Evolutionary conservation across 2,888 invertebrate genomes (phyloP).

Genomic region (Sesia bembeciformis): DNA sequence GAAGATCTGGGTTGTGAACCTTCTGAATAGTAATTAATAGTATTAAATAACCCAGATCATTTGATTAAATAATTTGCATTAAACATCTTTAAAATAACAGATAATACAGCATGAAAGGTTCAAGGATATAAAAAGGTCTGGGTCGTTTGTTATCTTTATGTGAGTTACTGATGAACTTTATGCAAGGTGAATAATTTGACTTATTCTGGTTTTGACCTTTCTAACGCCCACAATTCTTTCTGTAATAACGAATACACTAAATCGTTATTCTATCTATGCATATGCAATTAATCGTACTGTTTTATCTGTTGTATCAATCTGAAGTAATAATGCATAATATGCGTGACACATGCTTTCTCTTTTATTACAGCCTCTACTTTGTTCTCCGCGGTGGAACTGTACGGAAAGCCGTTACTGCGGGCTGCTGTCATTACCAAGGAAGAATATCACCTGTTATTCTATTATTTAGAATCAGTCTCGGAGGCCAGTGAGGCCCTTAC

Average conservation of each 20-base stretch:
- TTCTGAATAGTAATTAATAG: too few species aligned
- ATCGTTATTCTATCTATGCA: slow-evolving; percentile 6
- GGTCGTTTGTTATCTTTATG: slow-evolving; percentile 26
- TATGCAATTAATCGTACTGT: slow-evolving; percentile 6
- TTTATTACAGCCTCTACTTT: slow-evolving; percentile 68
- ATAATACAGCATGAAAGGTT: slow-evolving; percentile 11
- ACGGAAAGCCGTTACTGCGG: slow-evolving; percentile 74
- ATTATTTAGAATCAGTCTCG: slow-evolving; percentile 65
- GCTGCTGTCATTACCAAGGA: slow-evolving; percentile 66
- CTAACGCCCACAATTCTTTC: slow-evolving; percentile 28
- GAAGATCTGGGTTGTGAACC: too few species aligned
- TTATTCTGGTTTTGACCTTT: slow-evolving; percentile 34
- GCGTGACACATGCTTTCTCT: slow-evolving; percentile 22
- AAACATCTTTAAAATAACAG: slow-evolving; percentile 6
- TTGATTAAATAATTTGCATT: slow-evolving; percentile 7
- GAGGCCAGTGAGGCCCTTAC: slow-evolving; percentile 64
- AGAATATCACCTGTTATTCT: slow-evolving; percentile 71
- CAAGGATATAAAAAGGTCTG: slow-evolving; percentile 36
- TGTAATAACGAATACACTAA: slow-evolving; percentile 10
- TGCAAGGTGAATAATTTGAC: slow-evolving; percentile 45
- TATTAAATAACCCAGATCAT: too few species aligned
- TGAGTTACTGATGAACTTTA: slow-evolving; percentile 29
- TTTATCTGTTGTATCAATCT: slow-evolving; percentile 3
- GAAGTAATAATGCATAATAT: slow-evolving; percentile 5
- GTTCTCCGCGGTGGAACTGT: slow-evolving; percentile 77